Conservation (phyloP, 2,113 vertebrate genomes). For the Ginglymostoma cirratum region DNA sequence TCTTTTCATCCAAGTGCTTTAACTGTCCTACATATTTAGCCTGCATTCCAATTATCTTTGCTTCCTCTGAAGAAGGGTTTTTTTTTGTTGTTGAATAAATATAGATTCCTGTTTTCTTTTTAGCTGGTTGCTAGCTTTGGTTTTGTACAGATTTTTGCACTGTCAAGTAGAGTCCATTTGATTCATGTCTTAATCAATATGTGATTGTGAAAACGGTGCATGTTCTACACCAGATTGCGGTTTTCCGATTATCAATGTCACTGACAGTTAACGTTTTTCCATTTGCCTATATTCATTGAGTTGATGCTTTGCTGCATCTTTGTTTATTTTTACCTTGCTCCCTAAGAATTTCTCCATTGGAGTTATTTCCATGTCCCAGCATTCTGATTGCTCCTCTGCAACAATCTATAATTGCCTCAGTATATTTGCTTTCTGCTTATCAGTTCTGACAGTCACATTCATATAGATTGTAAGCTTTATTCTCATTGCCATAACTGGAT, state of each 20-base stretch:
- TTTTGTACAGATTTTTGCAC: neutral
- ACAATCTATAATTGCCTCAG: neutral
- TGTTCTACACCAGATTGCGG: neutral
- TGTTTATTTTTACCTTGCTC: neutral
- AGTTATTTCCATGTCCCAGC: neutral
- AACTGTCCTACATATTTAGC: neutral
- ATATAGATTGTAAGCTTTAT: neutral
- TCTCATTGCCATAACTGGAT: neutral
- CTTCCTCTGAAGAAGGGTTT: too few relatives aligned
- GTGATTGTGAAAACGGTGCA: neutral
- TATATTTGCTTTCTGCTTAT: neutral
- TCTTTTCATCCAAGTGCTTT: neutral
- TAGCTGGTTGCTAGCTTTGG: neutral
- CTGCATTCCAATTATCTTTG: neutral
- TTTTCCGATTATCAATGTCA: neutral
- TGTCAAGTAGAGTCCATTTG: neutral
- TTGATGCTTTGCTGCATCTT: neutral
- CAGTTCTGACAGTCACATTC: neutral
- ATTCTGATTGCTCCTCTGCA: neutral
- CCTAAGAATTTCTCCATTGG: neutral
- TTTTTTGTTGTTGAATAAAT: too few relatives aligned
- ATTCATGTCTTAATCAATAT: neutral
- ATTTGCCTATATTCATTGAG: neutral
- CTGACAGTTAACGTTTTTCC: neutral
- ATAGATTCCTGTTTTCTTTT: too few relatives aligned